These are phyloP conservation scores for Leptopterna dolabrata DNA, from an alignment of 2,888 invertebrate species.

Conservation along the genomic window DNA sequence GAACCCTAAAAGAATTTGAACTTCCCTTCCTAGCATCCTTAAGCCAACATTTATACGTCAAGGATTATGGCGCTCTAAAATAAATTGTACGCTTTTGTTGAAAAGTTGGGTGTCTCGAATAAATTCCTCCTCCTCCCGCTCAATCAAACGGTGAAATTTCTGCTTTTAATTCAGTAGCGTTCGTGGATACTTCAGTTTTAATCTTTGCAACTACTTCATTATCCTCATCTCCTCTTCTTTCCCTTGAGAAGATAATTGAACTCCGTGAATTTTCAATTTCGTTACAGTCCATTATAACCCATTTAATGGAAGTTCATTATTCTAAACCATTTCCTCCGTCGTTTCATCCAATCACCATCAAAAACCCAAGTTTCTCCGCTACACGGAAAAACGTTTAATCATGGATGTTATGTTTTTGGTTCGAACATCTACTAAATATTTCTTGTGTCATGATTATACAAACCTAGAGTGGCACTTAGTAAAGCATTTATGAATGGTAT, in stretches of 20 bases:
- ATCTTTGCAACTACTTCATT: background rate
- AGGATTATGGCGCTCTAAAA: background rate
- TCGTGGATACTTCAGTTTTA: background rate
- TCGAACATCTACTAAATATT: too few relatives aligned
- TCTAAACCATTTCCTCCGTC: too few relatives aligned
- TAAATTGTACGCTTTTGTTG: background rate
- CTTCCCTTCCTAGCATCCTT: background rate
- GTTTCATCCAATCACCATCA: too few relatives aligned
- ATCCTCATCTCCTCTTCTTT: background rate
- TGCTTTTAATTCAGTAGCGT: background rate
- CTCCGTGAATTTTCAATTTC: conserved; percentile 22
- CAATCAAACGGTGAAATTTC: background rate
- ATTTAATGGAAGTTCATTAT: too few relatives aligned
- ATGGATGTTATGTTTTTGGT: too few relatives aligned
- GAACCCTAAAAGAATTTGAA: background rate
- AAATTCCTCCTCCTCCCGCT: background rate
- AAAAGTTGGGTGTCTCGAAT: background rate
- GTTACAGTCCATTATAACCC: too few relatives aligned
- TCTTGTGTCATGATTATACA: too few relatives aligned
- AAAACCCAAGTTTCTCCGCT: too few relatives aligned
- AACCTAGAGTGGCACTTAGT: too few relatives aligned
- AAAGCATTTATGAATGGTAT: too few relatives aligned
- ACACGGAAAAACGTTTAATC: too few relatives aligned
- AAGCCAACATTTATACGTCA: background rate
- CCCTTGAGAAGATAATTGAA: conserved; percentile 9